These are phyloP conservation scores for Tylochromis polylepis DNA, from an alignment of 2,113 vertebrate genomes.

Conservation along the genomic window DNA sequence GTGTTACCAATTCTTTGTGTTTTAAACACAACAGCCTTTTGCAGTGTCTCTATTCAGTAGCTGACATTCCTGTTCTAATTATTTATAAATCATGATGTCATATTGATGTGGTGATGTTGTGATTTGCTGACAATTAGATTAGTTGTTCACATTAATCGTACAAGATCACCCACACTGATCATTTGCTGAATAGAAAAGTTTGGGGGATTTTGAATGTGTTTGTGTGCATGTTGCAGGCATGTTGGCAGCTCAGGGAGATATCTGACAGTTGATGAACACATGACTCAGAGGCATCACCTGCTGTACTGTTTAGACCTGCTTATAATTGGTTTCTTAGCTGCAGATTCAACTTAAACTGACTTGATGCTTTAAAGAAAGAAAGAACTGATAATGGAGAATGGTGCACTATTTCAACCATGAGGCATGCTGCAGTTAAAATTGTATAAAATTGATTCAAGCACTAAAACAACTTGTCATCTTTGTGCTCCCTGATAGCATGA, in stretches of 20 bases:
- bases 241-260: background rate
- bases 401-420: slow-evolving; percentile 24
- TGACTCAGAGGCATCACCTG: slow-evolving; percentile 27
- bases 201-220: background rate
- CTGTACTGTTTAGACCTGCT: slow-evolving; percentile 11
- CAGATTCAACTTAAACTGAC: background rate
- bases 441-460: slow-evolving; percentile 60
- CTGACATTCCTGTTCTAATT: slow-evolving; percentile 9
- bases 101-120: slow-evolving; percentile 31
- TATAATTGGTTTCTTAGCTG: slow-evolving; percentile 31
- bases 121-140: slow-evolving; percentile 46
- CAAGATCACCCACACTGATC: slow-evolving; percentile 1
- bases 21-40: background rate
- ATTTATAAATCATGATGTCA: slow-evolving; percentile 51
- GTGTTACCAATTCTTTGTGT: background rate
- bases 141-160: slow-evolving; percentile 30
- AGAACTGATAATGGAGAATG: background rate
- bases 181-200: slow-evolving; percentile 2
- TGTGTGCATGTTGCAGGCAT: background rate
- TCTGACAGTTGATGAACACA: slow-evolving; percentile 38
- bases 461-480: slow-evolving; percentile 71
- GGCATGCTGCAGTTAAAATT: slow-evolving; percentile 45
- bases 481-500: slow-evolving; percentile 66
- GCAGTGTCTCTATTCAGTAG: background rate
- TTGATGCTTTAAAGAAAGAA: background rate